Evolutionary conservation across 2,888 invertebrate genomes (phyloP), one percentile per base, ranked within the genome.

Genomic region (Eupithecia centaureata): DNA sequence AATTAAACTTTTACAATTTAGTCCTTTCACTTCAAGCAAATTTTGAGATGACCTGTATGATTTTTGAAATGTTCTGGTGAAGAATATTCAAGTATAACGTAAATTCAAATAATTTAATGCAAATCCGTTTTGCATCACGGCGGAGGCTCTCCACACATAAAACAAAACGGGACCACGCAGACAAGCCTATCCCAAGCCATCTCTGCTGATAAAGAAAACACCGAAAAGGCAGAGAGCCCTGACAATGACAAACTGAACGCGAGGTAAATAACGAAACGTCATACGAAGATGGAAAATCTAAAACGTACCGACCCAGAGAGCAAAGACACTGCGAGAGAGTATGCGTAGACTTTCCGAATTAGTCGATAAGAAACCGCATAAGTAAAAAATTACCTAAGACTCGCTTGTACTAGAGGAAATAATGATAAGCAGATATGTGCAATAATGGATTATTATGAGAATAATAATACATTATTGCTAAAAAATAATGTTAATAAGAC

Each of bases 191-290:
- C 22, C 38, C 32, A 38, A 32, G 15, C 63, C 22, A 51, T 67
- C 62, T 38, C 28, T 52, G 32, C 57, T 51, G 67, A 63, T 61
- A 67, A 65, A 28, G 42, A 67, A 68, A 66, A 65, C 66, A 69
- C 58, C 65, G 61, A 70, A 71, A 70, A 68, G 67, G 63, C 65
- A 58, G 59, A 47, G 38, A 61, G 62, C 65, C 47, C 72, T 77
- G 88, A 87, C 88, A 86, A 79, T 87, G 89, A 88, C 78, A 84
- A 83, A 87, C 84, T 77, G 74, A 73, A 77, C 81, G 70, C 76
- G 79, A 77, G 77, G 80, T 81, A 82, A 82, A 86, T 87, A 86
- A 86, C 84, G 81, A 86, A 63, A 86, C 86, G 88, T 88, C 87
- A 87, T 86, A 82, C 77, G 76, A 79, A 80, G 76, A 79, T 78